Conservation (phyloP, 2,797 vertebrate species). For the Nothura maculosa region DNA sequence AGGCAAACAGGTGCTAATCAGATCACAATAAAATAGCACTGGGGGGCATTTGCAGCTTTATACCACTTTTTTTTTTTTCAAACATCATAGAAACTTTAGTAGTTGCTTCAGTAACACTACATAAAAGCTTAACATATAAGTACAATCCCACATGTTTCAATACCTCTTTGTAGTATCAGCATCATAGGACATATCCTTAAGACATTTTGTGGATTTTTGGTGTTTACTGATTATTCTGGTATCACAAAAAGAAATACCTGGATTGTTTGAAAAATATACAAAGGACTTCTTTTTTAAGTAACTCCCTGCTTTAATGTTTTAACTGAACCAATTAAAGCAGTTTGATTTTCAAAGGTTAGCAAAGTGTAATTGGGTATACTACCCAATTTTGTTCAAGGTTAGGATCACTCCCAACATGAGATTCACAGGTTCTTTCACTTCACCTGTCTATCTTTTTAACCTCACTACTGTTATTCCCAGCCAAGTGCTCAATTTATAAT, state of each 20-base stretch:
- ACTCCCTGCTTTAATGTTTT: neutral
- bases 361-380: neutral
- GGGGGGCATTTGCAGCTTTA: slow-evolving; percentile 27
- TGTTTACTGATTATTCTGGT: neutral
- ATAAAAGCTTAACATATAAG: slow-evolving; percentile 16
- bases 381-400: neutral
- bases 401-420: neutral
- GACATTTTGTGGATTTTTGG: neutral
- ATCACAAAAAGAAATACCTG: neutral
- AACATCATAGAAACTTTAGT: slow-evolving; percentile 50
- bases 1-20: slow-evolving; percentile 70
- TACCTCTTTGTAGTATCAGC: neutral
- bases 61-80: neutral
- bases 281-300: neutral
- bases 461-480: neutral
- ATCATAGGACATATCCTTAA: slow-evolving; percentile 3
- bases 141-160: neutral
- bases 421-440: neutral
- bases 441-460: neutral
- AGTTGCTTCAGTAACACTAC: slow-evolving; percentile 21
- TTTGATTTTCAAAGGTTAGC: neutral
- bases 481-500: slow-evolving; percentile 10
- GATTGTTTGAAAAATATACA: neutral
- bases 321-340: neutral
- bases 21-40: slow-evolving; percentile 52